These are phyloP conservation scores for Molossus molossus DNA, from an alignment of 2,797 vertebrate genomes.

Conservation along the genomic window DNA sequence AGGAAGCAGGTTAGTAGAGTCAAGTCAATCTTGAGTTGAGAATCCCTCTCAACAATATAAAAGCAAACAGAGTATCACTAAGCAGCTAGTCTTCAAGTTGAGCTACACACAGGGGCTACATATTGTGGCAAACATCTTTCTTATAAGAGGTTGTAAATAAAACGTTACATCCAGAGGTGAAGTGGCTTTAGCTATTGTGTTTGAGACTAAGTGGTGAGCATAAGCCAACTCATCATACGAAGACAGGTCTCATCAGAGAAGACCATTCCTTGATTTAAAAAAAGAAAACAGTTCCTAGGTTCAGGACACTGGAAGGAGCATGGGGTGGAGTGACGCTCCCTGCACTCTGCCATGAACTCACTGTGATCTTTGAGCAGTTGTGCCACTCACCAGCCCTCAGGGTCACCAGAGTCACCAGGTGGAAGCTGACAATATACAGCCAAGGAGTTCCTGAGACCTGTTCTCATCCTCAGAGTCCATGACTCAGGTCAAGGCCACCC, in stretches of 20 bases:
- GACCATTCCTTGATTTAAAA: constrained; percentile 3
- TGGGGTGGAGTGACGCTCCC: background rate
- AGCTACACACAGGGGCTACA: background rate
- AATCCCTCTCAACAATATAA: background rate
- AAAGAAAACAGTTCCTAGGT: background rate
- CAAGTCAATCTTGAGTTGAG: background rate
- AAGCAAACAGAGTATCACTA: background rate
- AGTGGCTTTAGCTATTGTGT: background rate
- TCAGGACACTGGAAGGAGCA: background rate
- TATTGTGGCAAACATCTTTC: background rate
- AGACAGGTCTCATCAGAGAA: background rate
- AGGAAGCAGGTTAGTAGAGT: background rate
- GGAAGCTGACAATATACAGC: background rate
- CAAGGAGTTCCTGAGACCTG: background rate
- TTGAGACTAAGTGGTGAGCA: background rate
- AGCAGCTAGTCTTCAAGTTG: background rate
- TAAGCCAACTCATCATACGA: background rate
- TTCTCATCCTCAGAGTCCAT: background rate
- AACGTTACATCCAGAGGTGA: background rate
- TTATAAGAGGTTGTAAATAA: background rate
- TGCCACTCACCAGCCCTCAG: background rate
- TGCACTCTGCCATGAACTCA: background rate
- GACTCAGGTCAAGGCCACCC: accelerated
- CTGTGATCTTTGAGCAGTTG: background rate
- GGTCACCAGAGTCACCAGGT: background rate